These are phyloP conservation scores for Polydrusus cervinus DNA, from an alignment of 2,888 invertebrate species.

Conservation along the genomic window DNA sequence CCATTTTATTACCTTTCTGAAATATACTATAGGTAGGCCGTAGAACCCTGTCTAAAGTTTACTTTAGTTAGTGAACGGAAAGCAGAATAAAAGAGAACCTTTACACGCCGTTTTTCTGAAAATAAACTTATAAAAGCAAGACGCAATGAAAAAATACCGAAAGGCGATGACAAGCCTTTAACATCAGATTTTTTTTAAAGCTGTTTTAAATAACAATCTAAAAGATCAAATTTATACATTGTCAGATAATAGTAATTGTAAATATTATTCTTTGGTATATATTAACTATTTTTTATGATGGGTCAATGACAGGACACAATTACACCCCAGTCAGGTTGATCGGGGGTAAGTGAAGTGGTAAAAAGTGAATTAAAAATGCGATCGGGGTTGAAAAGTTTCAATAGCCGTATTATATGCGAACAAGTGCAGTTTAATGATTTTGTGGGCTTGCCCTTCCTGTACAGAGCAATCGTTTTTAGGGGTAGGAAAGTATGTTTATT, in stretches of 20 bases:
- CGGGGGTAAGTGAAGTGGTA: conserved; percentile 48
- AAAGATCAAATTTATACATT: neutral
- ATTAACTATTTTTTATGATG: conserved; percentile 32
- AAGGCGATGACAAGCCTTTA: too few species aligned
- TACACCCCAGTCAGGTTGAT: conserved; percentile 50
- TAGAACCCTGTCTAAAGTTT: too few species aligned
- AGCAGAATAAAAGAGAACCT: too few species aligned
- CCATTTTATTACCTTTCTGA: too few species aligned
- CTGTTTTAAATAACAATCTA: too few species aligned
- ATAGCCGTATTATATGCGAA: conserved; percentile 62
- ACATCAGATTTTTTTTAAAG: too few species aligned
- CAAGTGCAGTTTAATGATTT: conserved; percentile 66
- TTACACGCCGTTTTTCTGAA: too few species aligned
- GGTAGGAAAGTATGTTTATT: conserved; percentile 17
- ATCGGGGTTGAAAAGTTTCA: conserved; percentile 58
- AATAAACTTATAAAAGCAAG: too few species aligned
- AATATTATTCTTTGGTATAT: neutral
- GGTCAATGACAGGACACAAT: conserved; percentile 49
- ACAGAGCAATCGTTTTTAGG: neutral
- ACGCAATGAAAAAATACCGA: too few species aligned
- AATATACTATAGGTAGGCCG: too few species aligned
- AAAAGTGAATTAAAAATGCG: conserved; percentile 57
- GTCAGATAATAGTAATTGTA: neutral
- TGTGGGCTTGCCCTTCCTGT: conserved; percentile 53
- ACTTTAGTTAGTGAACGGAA: too few species aligned